A percentile compares a stretch with the other conserved stretches of the same genome.
phyloP scores from a whole-genome alignment of 1,140 invertebrate genomes.

The Lepidurus arcticus region DNA sequence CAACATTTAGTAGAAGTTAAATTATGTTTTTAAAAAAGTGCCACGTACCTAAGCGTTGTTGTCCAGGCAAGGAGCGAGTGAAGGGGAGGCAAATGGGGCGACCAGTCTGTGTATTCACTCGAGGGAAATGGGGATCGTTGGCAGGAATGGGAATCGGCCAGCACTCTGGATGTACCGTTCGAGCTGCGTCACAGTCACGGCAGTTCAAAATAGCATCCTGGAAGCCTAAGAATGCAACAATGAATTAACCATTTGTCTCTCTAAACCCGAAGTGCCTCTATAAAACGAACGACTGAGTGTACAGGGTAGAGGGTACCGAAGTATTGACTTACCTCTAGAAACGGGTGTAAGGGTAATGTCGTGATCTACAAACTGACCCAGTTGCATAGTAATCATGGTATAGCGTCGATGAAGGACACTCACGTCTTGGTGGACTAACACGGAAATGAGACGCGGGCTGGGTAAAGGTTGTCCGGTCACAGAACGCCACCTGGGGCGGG shows the following conservation, averaged over 20 bases:
- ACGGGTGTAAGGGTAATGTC: conserved; percentile 88
- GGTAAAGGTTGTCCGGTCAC: conserved; percentile 68
- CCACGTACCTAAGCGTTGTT: conserved; percentile 58
- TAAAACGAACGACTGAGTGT: too few relatives aligned
- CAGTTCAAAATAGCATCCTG: conserved; percentile 62
- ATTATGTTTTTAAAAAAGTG: background rate
- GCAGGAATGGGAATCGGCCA: conserved; percentile 77
- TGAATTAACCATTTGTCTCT: too few relatives aligned
- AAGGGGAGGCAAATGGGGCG: conserved; percentile 82
- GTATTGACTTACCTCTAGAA: conserved; percentile 57
- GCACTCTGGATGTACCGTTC: conserved; percentile 81
- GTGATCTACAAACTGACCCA: conserved; percentile 80
- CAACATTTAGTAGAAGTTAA: background rate
- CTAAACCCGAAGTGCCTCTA: too few relatives aligned
- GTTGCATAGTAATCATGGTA: conserved; percentile 88
- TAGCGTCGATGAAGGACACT: conserved; percentile 81
- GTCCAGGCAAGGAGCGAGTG: conserved; percentile 83
- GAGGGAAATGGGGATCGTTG: conserved; percentile 78
- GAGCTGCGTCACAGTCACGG: conserved; percentile 69
- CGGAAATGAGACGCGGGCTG: conserved; percentile 73
- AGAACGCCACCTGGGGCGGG: conserved; percentile 63
- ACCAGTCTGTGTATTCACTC: conserved; percentile 71
- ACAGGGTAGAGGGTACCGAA: too few relatives aligned
- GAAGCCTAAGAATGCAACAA: conserved; percentile 34
- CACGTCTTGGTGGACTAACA: conserved; percentile 79